Percentiles rank a stretch among this genome's conserved stretches.
Conservation (phyloP, 2,888 invertebrate genomes). For the Meta bourneti region DNA sequence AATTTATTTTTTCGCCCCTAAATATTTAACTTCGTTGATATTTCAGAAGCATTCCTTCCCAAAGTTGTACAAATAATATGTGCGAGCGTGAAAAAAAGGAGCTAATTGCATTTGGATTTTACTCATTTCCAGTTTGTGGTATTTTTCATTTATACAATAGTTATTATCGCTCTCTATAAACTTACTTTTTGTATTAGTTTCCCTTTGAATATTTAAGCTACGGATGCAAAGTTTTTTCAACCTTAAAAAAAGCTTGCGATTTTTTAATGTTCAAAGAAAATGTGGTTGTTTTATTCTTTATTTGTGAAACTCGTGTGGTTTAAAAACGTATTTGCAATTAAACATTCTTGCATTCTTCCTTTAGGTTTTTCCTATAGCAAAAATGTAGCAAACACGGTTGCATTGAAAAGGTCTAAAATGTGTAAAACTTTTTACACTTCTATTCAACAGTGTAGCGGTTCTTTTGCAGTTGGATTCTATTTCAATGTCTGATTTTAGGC, state of each 20-base stretch:
- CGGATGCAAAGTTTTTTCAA: too few species aligned
- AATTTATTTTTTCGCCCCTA: slow-evolving; percentile 54
- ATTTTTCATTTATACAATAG: slow-evolving; percentile 36
- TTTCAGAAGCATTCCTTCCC: slow-evolving; percentile 31
- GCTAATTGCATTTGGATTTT: slow-evolving; percentile 61
- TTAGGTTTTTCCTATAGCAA: too few species aligned
- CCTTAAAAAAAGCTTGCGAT: neutral
- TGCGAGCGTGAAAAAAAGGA: slow-evolving; percentile 23
- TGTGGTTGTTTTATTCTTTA: slow-evolving; percentile 15
- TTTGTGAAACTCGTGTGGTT: neutral
- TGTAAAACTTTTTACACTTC: neutral
- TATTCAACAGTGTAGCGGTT: too few species aligned
- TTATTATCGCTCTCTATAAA: slow-evolving; percentile 52
- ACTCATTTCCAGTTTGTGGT: slow-evolving; percentile 44
- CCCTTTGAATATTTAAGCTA: slow-evolving; percentile 6
- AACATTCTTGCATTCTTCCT: too few species aligned
- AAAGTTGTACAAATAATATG: slow-evolving; percentile 38
- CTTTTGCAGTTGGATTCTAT: too few species aligned
- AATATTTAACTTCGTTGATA: slow-evolving; percentile 68
- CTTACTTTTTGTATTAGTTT: slow-evolving; percentile 4
- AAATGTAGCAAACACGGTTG: too few species aligned
- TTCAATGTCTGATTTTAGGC: too few species aligned
- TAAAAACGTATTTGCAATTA: slow-evolving; percentile 15
- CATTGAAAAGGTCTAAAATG: neutral
- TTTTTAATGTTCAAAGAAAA: neutral